Percentiles rank a stretch among this genome's conserved stretches.
These are phyloP conservation scores for Paedocypris sp. DNA, from an alignment of 2,113 vertebrate genomes.

Conservation along the genomic window DNA sequence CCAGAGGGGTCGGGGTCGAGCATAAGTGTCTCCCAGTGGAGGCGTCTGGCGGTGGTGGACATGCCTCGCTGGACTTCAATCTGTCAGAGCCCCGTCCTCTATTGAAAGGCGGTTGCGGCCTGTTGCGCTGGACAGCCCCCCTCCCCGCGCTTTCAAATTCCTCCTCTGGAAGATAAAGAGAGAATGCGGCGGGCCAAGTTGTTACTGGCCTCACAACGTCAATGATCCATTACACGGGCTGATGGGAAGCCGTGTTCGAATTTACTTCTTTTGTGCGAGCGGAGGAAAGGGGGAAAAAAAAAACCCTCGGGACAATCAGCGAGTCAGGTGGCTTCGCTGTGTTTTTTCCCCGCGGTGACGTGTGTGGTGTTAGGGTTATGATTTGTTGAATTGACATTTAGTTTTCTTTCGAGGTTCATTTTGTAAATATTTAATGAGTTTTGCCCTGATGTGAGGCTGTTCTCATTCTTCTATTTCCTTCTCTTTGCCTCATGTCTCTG, in stretches of 20 bases:
- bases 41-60: constrained; percentile 38
- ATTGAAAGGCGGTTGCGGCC: constrained; percentile 52
- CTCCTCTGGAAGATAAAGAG: constrained; percentile 40
- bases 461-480: too few species aligned
- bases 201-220: constrained; percentile 18
- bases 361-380: too few species aligned
- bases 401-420: too few species aligned
- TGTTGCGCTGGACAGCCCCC: constrained; percentile 49
- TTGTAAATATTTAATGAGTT: too few species aligned
- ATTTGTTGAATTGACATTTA: too few species aligned
- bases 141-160: constrained; percentile 51
- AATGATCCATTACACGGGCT: constrained; percentile 21
- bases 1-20: constrained; percentile 41
- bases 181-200: constrained; percentile 31
- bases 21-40: constrained; percentile 44
- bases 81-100: too few species aligned
- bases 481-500: too few species aligned
- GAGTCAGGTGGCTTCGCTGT: not conserved
- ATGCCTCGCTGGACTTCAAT: constrained; percentile 51
- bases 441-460: too few species aligned
- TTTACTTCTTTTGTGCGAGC: constrained; percentile 25
- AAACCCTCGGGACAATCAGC: not conserved
- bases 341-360: not conserved
- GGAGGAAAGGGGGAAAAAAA: constrained; percentile 35
- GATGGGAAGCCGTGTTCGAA: constrained; percentile 16